Conservation (phyloP, 1,140 invertebrate species). For the Drosophila arawakana region DNA sequence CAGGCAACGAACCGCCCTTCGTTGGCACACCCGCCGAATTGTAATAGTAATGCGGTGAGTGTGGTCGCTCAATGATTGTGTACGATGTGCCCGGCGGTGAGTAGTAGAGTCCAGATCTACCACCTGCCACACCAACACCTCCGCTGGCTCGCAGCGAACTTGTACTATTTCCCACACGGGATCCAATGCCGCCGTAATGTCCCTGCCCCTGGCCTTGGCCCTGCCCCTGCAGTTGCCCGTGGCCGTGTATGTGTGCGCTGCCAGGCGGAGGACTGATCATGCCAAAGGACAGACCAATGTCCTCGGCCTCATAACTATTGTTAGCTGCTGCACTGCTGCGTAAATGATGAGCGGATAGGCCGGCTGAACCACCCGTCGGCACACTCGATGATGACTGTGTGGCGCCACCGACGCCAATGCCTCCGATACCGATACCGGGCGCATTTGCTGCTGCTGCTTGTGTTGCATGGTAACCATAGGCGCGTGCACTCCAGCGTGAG, state of each 20-base stretch:
- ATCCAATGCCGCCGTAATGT: slow-evolving; percentile 48
- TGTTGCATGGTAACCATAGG: slow-evolving; percentile 77
- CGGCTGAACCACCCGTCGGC: slow-evolving; percentile 76
- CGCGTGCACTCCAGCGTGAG: slow-evolving; percentile 83
- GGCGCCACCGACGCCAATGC: slow-evolving; percentile 58
- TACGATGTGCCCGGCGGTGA: slow-evolving; percentile 91
- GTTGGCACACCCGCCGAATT: slow-evolving; percentile 84
- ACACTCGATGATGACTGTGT: slow-evolving; percentile 82
- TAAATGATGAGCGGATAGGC: slow-evolving; percentile 76
- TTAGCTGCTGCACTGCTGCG: slow-evolving; percentile 64
- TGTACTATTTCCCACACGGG: slow-evolving; percentile 81
- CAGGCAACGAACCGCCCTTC: slow-evolving; percentile 82
- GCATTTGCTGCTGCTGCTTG: slow-evolving; percentile 51
- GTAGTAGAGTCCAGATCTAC: slow-evolving; percentile 88
- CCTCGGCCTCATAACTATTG: slow-evolving; percentile 84
- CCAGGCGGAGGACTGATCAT: slow-evolving; percentile 82
- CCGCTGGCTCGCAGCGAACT: slow-evolving; percentile 76
- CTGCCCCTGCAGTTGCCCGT: background rate
- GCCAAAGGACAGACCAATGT: slow-evolving; percentile 76
- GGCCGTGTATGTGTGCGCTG: slow-evolving; percentile 60
- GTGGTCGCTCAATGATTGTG: slow-evolving; percentile 92
- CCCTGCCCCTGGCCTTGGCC: slow-evolving; percentile 44
- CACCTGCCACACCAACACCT: slow-evolving; percentile 73
- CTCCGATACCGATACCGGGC: slow-evolving; percentile 47
- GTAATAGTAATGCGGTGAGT: slow-evolving; percentile 87